A percentile compares a stretch with the other conserved stretches of the same genome.
Conservation (phyloP, 53 echinoderm and acorn worm species). For the Apostichopus leukothele region DNA sequence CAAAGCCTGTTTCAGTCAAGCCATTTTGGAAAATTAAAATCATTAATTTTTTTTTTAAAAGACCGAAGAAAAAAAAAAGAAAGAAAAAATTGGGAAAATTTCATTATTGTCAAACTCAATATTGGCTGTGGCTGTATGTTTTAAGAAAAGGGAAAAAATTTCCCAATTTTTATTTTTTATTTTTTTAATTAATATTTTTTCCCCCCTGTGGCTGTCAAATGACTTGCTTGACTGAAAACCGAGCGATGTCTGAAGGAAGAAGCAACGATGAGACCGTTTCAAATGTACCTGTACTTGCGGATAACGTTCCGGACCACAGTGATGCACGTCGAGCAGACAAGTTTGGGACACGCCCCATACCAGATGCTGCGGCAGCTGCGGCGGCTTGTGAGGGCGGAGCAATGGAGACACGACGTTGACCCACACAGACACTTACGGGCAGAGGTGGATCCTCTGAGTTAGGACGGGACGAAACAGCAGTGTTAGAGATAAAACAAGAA, state of each 20-base stretch:
- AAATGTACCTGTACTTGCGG: conserved; percentile 80
- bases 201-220: not conserved
- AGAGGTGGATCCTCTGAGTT: conserved; percentile 91
- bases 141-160: too few relatives aligned
- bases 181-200: too few relatives aligned
- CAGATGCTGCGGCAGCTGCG: conserved; percentile 61
- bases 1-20: not conserved
- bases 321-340: conserved; percentile 96
- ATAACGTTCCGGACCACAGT: conserved; percentile 95
- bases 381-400: conserved; percentile 79
- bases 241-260: not conserved
- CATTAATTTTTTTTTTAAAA: too few relatives aligned
- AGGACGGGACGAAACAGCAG: conserved; percentile 60
- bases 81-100: too few relatives aligned
- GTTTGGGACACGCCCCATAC: conserved; percentile 87
- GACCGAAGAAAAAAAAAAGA: too few relatives aligned
- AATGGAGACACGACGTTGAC: conserved; percentile 88
- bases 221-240: not conserved
- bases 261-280: conserved; percentile 7
- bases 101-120: too few relatives aligned
- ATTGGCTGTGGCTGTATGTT: too few relatives aligned
- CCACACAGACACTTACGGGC: conserved; percentile 86
- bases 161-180: too few relatives aligned
- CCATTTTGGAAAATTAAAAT: not conserved
- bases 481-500: conserved; percentile 53